phyloP scores from a whole-genome alignment of 1,140 invertebrate species.

The Tetragonula clypearis region DNA sequence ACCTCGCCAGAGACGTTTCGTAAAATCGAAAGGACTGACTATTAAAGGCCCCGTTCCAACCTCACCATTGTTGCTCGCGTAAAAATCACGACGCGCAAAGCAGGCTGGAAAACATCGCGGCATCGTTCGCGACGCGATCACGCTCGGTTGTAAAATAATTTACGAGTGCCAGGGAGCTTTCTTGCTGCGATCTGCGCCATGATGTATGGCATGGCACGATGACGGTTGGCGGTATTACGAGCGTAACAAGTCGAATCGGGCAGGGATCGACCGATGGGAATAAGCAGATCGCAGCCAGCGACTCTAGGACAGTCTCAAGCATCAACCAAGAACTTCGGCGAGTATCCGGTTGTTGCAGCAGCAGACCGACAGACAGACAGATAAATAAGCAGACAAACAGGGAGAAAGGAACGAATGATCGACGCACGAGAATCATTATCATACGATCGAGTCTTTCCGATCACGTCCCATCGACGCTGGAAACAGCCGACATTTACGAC shows the following conservation, averaged over 20 bases:
- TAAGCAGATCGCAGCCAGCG: neutral
- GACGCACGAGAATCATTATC: slow-evolving; percentile 60
- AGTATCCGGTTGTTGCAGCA: neutral
- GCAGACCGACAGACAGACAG: neutral
- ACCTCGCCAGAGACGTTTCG: neutral
- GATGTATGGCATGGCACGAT: slow-evolving; percentile 55
- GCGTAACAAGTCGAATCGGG: slow-evolving; percentile 30
- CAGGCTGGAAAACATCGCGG: neutral
- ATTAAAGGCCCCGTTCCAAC: neutral
- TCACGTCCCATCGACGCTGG: slow-evolving; percentile 42
- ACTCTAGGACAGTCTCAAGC: slow-evolving; percentile 26
- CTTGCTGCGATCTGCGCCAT: slow-evolving; percentile 45
- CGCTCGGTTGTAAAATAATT: slow-evolving; percentile 56
- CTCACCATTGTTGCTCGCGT: neutral
- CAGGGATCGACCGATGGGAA: slow-evolving; percentile 41
- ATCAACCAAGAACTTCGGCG: slow-evolving; percentile 24
- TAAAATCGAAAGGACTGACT: slow-evolving; percentile 6
- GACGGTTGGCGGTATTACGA: slow-evolving; percentile 58
- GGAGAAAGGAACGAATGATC: slow-evolving; percentile 11
- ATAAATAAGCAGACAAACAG: neutral
- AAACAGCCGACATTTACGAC: slow-evolving; percentile 44
- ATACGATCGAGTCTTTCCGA: slow-evolving; percentile 51
- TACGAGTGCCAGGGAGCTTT: slow-evolving; percentile 55
- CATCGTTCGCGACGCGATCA: neutral
- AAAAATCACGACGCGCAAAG: neutral